These are phyloP conservation scores for Bellardia bayeri DNA, from an alignment of 2,888 invertebrate genomes.

Conservation along the genomic window DNA sequence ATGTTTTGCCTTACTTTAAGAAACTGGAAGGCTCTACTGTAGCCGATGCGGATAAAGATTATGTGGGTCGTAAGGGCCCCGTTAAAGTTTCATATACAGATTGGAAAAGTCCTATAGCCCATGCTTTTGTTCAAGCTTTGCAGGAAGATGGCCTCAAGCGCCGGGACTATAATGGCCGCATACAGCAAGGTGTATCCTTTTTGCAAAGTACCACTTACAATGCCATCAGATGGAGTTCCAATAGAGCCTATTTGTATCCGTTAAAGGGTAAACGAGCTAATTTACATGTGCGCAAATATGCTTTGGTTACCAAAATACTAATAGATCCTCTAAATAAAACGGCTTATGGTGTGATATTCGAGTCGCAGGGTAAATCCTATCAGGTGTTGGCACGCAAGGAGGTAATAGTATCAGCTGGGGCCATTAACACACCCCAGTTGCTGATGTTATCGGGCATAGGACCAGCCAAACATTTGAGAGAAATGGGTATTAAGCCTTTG, in stretches of 20 bases:
- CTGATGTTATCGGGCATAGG: constrained; percentile 92
- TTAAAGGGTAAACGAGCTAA: constrained; percentile 85
- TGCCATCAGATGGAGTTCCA: constrained; percentile 86
- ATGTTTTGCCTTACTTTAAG: constrained; percentile 90
- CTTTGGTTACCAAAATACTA: constrained; percentile 86
- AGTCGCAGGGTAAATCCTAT: constrained; percentile 83
- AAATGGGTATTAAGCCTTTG: constrained; percentile 86
- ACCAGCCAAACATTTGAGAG: constrained; percentile 86
- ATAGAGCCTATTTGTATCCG: constrained; percentile 87
- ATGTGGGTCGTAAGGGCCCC: constrained; percentile 85
- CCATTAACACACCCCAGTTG: constrained; percentile 92
- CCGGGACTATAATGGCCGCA: constrained; percentile 88
- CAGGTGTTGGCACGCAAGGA: constrained; percentile 87
- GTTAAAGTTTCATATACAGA: constrained; percentile 86
- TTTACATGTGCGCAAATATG: constrained; percentile 85
- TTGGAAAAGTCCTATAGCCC: constrained; percentile 85
- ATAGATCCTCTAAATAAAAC: constrained; percentile 85
- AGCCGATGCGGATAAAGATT: constrained; percentile 83
- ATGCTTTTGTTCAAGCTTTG: constrained; percentile 87
- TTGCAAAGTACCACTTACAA: constrained; percentile 86
- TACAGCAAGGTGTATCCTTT: constrained; percentile 86
- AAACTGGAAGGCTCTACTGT: constrained; percentile 90
- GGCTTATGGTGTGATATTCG: constrained; percentile 86
- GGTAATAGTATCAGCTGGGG: constrained; percentile 90
- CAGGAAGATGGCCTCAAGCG: constrained; percentile 86